Evolutionary conservation across 2,888 invertebrate genomes (phyloP), one percentile per base, ranked within the genome.

Genomic region (Andricus quercusramuli): DNA sequence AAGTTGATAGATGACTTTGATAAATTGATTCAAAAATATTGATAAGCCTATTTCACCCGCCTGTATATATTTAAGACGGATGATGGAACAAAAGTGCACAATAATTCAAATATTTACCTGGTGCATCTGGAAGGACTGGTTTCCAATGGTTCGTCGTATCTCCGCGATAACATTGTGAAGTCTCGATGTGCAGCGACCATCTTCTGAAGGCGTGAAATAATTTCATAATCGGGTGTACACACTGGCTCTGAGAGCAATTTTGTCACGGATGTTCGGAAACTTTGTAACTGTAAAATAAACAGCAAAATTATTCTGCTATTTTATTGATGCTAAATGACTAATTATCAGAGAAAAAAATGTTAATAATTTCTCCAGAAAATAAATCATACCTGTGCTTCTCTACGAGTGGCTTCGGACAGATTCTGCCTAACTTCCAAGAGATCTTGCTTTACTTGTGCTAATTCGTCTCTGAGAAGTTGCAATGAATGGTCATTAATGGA

Each of bases 131-230:
- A 93, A 1, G 94, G 93, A 86, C 93, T 90, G 81, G 93, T 90
- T 79, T 94, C 90, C 68, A 94, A 93, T 1, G 94, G 94, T 87
- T 94, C 94, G 85, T 96, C 96, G 89, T 95, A 96, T 87, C 97
- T 95, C 9, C 97, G 94, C 5, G 97, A 97, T 6, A 97, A 95
- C 87, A 97, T 93, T 0, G 97, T 97, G 91, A 97, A 97, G 93
- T 97, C 97, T 88, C 97, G 96, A 92, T 97, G 97, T 0, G 97
- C 97, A 86, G 97, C 96, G 77, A 97, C 96, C 86, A 97, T 93
- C 91, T 97, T 97, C 92, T 97, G 97, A 41, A 97, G 94, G 0
- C 97, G 95, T 56, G 96, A 95, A 80, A 96, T 94, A 89, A 96
- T 94, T 93, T 96, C 96, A 88, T 96, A 96, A 93, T 97, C 96